Evolutionary conservation across 2,113 vertebrate genomes (phyloP).

Genomic region (Anoura caudifer): DNA sequence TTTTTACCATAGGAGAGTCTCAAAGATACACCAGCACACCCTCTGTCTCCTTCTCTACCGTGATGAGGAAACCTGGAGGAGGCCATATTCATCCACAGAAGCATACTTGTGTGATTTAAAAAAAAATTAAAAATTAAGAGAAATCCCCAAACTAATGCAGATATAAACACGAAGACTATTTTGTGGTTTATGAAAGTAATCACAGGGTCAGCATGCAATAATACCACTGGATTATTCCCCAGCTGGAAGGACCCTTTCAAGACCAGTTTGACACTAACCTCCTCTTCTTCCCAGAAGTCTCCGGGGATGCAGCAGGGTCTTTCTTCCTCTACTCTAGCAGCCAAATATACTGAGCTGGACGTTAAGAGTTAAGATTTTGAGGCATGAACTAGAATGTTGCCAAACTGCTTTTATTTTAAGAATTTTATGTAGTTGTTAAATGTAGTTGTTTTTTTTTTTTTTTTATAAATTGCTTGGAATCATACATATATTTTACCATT

Average conservation of each 20-base stretch:
- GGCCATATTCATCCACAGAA: background rate
- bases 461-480: conserved; percentile 7
- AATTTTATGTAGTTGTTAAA: background rate
- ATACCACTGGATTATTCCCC: background rate
- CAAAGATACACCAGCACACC: background rate
- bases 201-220: background rate
- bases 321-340: background rate
- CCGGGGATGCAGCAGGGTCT: background rate
- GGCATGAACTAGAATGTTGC: conserved; percentile 12
- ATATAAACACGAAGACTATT: background rate
- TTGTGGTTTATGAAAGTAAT: background rate
- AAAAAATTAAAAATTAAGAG: background rate
- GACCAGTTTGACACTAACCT: background rate
- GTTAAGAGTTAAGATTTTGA: background rate
- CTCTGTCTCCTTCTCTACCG: background rate
- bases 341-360: background rate
- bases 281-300: background rate
- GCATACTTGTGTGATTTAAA: background rate
- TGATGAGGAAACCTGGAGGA: background rate
- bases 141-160: background rate
- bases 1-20: background rate
- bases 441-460: background rate
- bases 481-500: background rate
- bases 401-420: conserved; percentile 28
- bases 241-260: background rate